These are phyloP conservation scores for Moxostoma hubbsi DNA, from an alignment of 2,797 vertebrate genomes.

Conservation along the genomic window DNA sequence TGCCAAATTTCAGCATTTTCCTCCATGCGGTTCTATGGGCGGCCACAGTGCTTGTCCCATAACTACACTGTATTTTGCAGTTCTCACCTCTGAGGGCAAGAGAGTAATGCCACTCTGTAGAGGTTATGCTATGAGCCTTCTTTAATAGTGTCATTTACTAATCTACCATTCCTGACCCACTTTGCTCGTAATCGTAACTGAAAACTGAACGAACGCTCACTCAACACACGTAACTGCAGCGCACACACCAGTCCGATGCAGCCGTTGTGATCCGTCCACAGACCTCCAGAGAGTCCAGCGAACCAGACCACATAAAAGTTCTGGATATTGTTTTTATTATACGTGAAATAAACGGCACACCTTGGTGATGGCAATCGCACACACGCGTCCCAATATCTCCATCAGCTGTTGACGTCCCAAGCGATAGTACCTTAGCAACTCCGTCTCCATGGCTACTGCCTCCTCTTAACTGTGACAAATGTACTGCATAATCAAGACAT, in stretches of 20 bases:
- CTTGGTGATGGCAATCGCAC: conserved; percentile 88
- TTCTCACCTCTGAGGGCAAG: too few relatives aligned
- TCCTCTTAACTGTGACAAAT: conserved; percentile 81
- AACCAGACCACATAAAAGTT: conserved; percentile 55
- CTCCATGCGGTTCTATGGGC: too few relatives aligned
- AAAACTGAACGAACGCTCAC: conserved; percentile 53
- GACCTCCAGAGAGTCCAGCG: conserved; percentile 73
- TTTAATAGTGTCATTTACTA: too few relatives aligned
- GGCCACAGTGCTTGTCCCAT: too few relatives aligned
- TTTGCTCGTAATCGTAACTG: too few relatives aligned
- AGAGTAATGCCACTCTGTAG: too few relatives aligned
- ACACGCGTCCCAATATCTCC: conserved; percentile 90
- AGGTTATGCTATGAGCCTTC: too few relatives aligned
- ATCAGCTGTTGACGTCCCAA: conserved; percentile 91
- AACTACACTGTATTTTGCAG: too few relatives aligned
- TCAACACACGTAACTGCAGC: conserved; percentile 77
- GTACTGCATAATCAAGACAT: conserved; percentile 30
- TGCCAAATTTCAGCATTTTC: too few relatives aligned
- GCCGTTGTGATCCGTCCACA: conserved; percentile 80
- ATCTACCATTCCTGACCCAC: too few relatives aligned
- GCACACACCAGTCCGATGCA: conserved; percentile 81
- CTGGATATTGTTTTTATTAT: too few relatives aligned
- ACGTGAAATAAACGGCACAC: conserved; percentile 81
- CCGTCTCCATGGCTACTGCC: conserved; percentile 84
- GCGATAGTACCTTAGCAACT: conserved; percentile 88